Evolutionary conservation across 2,888 invertebrate genomes (phyloP).

Genomic region (Cancer borealis): DNA sequence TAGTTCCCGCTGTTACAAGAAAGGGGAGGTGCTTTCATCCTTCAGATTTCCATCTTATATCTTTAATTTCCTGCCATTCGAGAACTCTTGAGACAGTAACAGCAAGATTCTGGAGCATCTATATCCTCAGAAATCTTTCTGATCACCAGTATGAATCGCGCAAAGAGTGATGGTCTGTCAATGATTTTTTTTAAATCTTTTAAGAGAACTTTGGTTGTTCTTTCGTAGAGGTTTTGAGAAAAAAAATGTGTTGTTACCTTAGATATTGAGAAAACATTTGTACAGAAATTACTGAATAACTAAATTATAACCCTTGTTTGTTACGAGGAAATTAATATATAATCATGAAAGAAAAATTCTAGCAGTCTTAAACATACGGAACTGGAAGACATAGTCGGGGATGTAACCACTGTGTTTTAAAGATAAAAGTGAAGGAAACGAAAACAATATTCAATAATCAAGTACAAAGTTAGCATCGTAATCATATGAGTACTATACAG

Average conservation of each 20-base stretch:
- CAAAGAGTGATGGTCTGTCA: background rate
- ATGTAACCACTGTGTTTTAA: too few species aligned
- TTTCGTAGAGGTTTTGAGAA: background rate
- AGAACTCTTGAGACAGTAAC: background rate
- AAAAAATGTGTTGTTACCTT: background rate
- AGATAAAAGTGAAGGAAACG: too few species aligned
- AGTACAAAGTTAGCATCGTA: too few species aligned
- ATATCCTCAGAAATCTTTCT: background rate
- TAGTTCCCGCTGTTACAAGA: background rate
- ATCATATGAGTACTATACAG: background rate
- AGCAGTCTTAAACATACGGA: too few species aligned
- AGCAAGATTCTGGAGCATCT: background rate
- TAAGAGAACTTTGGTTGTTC: background rate
- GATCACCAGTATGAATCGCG: background rate
- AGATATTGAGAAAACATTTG: background rate
- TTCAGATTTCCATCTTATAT: background rate
- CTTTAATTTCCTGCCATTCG: background rate
- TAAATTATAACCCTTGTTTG: too few species aligned
- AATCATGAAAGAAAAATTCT: too few species aligned
- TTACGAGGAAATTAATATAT: too few species aligned
- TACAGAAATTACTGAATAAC: too few species aligned
- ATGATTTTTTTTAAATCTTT: background rate
- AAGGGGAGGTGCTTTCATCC: background rate
- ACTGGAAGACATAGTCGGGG: too few species aligned
- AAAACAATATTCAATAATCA: too few species aligned